Evolutionary conservation across 2,113 vertebrate genomes (phyloP), one percentile per base, ranked within the genome.

Genomic region (Toxotes jaculatrix): DNA sequence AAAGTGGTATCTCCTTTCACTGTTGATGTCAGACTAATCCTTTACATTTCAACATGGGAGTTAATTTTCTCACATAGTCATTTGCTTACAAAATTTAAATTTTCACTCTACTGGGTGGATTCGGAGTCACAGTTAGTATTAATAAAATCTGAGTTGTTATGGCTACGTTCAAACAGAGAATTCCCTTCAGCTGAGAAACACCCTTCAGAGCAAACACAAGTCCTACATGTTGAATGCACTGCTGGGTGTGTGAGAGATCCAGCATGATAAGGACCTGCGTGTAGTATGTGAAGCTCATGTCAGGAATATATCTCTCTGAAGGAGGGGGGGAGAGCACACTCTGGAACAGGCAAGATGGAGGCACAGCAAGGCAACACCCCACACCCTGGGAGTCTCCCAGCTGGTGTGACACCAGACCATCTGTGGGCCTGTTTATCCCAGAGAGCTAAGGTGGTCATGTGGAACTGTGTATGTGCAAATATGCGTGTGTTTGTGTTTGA

Each of bases 401-500:
- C 89, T 91, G 90, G 92, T 90, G 89, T 87, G 92, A 92, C 91
- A 89, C 86, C 82, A 79, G 82, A 91, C 92, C 92, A 94, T 94
- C 93, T 93, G 93, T 87, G 86, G 88, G 43, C 85, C 86, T 91
- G 86, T 91, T 90, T 90, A 85, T 89, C 86, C 61, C 75, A 90
- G 31, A 73, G 64, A 85, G 70, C 66, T 49, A 62, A 75, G 72
- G 66, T 70, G 87, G 62, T 86, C 79, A 79, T 86, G 83, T 82
- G 77, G 55, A 85, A 81, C 69, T 49, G 14, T 47, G 43, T 80
- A 60, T 36, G 32, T 55, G 49, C 53, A 61, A 73, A 38, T 36
- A 67, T 64, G 57, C 67, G 34, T 59, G 31, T 65, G 17, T 40
- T 34, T 57, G 71, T 42, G 66, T 69, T 31, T 83, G 60, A 66